Evolutionary conservation across 1,140 invertebrate species (phyloP).

Genomic region (Zaprionus davidi): DNA sequence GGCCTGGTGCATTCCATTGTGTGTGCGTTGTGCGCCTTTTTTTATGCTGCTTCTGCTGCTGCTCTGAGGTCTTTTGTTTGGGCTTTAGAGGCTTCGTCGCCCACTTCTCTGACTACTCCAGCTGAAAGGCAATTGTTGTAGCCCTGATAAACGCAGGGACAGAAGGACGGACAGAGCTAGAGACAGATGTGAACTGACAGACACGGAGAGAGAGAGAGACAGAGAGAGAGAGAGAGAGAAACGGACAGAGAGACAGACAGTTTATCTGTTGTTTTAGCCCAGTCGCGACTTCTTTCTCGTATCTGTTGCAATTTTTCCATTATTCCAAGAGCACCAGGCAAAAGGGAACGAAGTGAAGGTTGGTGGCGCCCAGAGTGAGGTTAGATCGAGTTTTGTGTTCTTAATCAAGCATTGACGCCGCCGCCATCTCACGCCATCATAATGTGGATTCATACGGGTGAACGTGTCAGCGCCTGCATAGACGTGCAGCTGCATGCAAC

Average conservation of each 20-base stretch:
- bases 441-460: background rate
- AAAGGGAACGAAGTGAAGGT: background rate
- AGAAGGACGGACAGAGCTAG: background rate
- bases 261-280: slow-evolving; percentile 46
- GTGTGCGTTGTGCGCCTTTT: slow-evolving; percentile 40
- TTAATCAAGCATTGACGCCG: slow-evolving; percentile 56
- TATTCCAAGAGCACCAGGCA: slow-evolving; percentile 39
- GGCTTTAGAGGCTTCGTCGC: slow-evolving; percentile 19
- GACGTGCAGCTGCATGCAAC: background rate
- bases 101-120: slow-evolving; percentile 45
- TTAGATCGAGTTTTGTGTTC: slow-evolving; percentile 15
- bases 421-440: background rate
- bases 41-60: slow-evolving; percentile 30
- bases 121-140: slow-evolving; percentile 51
- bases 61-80: slow-evolving; percentile 45
- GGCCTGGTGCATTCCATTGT: slow-evolving; percentile 21
- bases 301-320: slow-evolving; percentile 72
- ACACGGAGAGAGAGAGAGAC: background rate
- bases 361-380: background rate
- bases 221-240: background rate
- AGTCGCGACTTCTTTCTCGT: slow-evolving; percentile 35
- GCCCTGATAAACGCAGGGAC: slow-evolving; percentile 5
- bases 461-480: slow-evolving; percentile 35
- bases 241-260: background rate
- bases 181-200: slow-evolving; percentile 6